A percentile compares a stretch with the other conserved stretches of the same genome.
These are phyloP conservation scores for Pomatorhinus ruficollis DNA, from an alignment of 2,113 vertebrate species.

Conservation along the genomic window DNA sequence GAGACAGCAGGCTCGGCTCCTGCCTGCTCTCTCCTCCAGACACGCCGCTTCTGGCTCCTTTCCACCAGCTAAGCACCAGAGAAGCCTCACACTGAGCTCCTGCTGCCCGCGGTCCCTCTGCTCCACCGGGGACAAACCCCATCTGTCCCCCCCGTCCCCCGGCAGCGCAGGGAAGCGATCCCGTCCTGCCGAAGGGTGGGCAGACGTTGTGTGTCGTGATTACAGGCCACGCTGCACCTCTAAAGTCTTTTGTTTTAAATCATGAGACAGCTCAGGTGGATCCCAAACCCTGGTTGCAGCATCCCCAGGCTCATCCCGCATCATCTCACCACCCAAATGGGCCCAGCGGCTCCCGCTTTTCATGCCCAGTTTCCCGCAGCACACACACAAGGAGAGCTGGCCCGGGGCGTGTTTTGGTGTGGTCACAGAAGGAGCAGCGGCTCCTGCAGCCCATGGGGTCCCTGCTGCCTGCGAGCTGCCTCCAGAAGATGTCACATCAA, in stretches of 20 bases:
- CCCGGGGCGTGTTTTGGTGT: fast-evolving
- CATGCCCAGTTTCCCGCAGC: background rate
- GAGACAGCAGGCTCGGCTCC: background rate
- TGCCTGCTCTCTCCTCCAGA: background rate
- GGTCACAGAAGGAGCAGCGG: background rate
- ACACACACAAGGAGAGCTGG: background rate
- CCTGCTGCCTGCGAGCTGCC: background rate
- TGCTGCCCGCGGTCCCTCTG: fast-evolving
- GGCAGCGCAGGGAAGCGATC: fast-evolving
- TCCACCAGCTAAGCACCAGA: background rate
- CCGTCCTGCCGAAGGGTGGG: fast-evolving
- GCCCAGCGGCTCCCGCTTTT: background rate
- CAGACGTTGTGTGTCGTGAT: fast-evolving
- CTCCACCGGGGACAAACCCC: background rate
- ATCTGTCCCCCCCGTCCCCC: background rate
- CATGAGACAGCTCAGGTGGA: background rate
- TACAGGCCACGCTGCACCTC: background rate
- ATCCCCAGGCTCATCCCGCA: background rate
- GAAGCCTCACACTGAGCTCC: background rate
- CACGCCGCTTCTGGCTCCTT: background rate
- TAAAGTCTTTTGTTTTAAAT: background rate
- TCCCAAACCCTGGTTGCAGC: background rate
- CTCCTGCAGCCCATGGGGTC: background rate
- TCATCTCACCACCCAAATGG: fast-evolving
- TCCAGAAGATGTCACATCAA: background rate